Base-by-base conservation (phyloP, 2,888 invertebrate genomes). In the Melanargia galathea region DNA sequence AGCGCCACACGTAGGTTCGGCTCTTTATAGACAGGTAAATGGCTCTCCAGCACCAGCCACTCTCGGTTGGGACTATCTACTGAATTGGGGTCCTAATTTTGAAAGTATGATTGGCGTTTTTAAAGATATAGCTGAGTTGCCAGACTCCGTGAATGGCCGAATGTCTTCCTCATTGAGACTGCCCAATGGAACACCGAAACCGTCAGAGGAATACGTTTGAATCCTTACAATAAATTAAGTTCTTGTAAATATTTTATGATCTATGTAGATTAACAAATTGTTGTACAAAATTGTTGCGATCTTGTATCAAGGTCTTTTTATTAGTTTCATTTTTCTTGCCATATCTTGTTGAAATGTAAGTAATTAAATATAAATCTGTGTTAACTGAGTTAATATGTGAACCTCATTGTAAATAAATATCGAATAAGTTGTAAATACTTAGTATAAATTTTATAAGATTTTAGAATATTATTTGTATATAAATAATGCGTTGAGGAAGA, bases 81-180 rank as follows among this genome's bases (percentile, higher is more conserved):
- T 98, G 63, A 98, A 98, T 86, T 98, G 98, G 98, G 98, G 98
- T 8, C 97, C 98, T 20, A 98, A 97, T 87, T 98, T 98, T 85
- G 97, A 98, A 85, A 97, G 96, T 82, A 93, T 98, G 80, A 97
- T 97, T 69, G 98, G 98, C 26, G 98, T 98, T 55, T 98, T 98
- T 80, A 97, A 97, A 90, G 98, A 98, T 87, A 98, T 98, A 76
- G 98, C 98, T 51, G 97, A 98, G 87, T 89, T 98, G 73, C 98
- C 98, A 3, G 98, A 98, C 81, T 93, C 95, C 54, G 94, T 95
- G 22, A 94, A 94, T 72, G 94, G 94, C 66, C 92, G 96, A 73
- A 94, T 95, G 77, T 93, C 95, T 70, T 93, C 94, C 68, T 95
- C 95, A 20, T 87, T 96, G 68, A 93, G 96, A 81, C 92, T 96